Base-by-base conservation (phyloP, 2,797 vertebrate species). In the Rousettus madagascariensis region DNA sequence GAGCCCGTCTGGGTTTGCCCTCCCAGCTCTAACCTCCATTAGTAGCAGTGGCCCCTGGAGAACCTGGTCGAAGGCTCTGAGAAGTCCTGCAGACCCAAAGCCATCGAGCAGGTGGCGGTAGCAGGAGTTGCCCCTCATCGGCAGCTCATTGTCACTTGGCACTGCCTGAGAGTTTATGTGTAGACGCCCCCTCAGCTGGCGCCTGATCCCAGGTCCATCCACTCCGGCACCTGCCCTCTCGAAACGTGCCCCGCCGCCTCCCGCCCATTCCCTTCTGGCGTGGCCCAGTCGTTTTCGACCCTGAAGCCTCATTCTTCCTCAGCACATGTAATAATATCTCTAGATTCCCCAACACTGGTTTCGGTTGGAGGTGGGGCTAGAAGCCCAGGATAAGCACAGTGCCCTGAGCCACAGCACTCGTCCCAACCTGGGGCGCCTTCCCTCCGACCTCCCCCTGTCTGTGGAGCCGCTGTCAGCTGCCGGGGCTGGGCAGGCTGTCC, bases 81-180 rank as follows among this genome's bases (percentile, higher is more conserved):
- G 66, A 96, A 55, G 85, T 71, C 80, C 75, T 74, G 57, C 36
- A 85, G 57, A 57, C 80, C 55, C 63, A 43, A 28, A 78, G 33
- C 36, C 8, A 8, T 72, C 20, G 41, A 24, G 19, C 6, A 3
- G 8, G 17, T 33, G 7, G 10, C 28, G 13, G 38, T 36, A 43
- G n/a, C 6, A 49, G 38, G 68, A 43, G 13, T 41, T 7, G 6
- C 65, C 20, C 36, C 16, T 72, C 28, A 12, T 17, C 0, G 1
- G 57, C 55, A 46, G 36, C 55, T 59, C 26, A 13, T 26, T 0
- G 0, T 36, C 12, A 1, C 41, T 16, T 38, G 33, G 63, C 2
- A 0, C 38, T 36, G 15, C 19, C n/a, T 33, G 49, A 55, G 33
- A 36, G 33, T 38, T 80, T 46, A 13, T 2, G 3, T 38, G 17